These are phyloP conservation scores for Ianthella basta DNA, from an alignment of 37 sponge, comb jelly and placozoan species.

Conservation along the genomic window DNA sequence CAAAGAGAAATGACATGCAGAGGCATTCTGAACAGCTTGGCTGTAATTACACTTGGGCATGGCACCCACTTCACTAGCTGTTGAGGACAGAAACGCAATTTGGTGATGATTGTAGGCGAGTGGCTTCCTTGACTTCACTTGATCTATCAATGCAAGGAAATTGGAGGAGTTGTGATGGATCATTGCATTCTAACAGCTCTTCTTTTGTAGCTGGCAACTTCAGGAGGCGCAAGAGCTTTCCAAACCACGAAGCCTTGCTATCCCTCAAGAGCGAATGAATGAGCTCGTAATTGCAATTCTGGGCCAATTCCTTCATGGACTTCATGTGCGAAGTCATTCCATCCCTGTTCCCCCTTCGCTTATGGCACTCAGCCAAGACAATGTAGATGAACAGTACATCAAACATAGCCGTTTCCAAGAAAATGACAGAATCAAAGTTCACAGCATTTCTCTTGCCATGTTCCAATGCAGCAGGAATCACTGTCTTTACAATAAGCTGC, in stretches of 20 bases:
- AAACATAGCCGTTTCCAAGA: neutral
- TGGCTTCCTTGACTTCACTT: neutral
- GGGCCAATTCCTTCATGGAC: too few relatives aligned
- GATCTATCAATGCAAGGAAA: neutral
- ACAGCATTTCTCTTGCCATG: neutral
- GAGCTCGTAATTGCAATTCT: neutral
- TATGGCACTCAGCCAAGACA: neutral
- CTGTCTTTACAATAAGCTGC: too few relatives aligned
- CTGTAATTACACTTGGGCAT: too few relatives aligned
- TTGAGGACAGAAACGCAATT: too few relatives aligned
- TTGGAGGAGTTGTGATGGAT: neutral
- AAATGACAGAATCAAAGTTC: neutral
- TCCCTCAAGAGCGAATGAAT: neutral
- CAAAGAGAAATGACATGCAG: too few relatives aligned
- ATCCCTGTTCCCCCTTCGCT: neutral
- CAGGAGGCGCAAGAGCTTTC: neutral
- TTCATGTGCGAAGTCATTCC: neutral
- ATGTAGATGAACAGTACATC: neutral
- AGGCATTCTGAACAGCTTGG: too few relatives aligned
- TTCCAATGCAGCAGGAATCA: neutral
- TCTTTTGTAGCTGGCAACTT: neutral
- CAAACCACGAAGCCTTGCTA: neutral
- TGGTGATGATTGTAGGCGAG: too few relatives aligned
- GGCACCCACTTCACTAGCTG: too few relatives aligned
- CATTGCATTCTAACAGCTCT: neutral